These are phyloP conservation scores for Falco concolor DNA, from an alignment of 2,797 vertebrate genomes.

Conservation along the genomic window DNA sequence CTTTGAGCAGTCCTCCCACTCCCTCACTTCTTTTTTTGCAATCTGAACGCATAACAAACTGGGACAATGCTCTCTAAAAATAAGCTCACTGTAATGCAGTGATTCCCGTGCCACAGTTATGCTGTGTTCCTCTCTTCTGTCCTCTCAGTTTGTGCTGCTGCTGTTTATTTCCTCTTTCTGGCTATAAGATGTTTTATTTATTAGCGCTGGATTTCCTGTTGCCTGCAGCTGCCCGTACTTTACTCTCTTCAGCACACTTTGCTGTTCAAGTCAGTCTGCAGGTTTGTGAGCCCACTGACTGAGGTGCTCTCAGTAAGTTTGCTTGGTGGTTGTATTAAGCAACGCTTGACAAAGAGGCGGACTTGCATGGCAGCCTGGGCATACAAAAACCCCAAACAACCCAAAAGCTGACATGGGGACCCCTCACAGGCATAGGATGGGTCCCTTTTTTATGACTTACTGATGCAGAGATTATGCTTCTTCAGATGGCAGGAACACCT, in stretches of 20 bases:
- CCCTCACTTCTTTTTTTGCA: not conserved
- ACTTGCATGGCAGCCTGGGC: not conserved
- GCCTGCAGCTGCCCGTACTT: slow-evolving; percentile 38
- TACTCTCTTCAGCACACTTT: not conserved
- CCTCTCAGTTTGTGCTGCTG: slow-evolving; percentile 15
- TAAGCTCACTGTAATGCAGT: slow-evolving; percentile 42
- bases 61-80: not conserved
- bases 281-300: not conserved
- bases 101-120: not conserved
- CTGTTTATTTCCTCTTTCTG: slow-evolving; percentile 63
- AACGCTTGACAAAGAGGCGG: not conserved
- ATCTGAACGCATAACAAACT: not conserved
- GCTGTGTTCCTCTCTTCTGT: slow-evolving; percentile 20
- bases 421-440: not conserved
- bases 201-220: slow-evolving; percentile 57
- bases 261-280: not conserved
- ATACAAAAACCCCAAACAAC: not conserved
- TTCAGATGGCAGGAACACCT: not conserved
- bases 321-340: not conserved
- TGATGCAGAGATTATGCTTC: not conserved
- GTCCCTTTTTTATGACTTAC: not conserved
- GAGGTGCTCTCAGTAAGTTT: not conserved
- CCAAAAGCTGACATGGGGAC: not conserved
- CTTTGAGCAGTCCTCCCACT: slow-evolving; percentile 16
- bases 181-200: slow-evolving; percentile 48